Percentiles rank a stretch among this genome's conserved stretches.
These are phyloP conservation scores for Tyrannus savana DNA, from an alignment of 2,113 vertebrate species.

Conservation along the genomic window DNA sequence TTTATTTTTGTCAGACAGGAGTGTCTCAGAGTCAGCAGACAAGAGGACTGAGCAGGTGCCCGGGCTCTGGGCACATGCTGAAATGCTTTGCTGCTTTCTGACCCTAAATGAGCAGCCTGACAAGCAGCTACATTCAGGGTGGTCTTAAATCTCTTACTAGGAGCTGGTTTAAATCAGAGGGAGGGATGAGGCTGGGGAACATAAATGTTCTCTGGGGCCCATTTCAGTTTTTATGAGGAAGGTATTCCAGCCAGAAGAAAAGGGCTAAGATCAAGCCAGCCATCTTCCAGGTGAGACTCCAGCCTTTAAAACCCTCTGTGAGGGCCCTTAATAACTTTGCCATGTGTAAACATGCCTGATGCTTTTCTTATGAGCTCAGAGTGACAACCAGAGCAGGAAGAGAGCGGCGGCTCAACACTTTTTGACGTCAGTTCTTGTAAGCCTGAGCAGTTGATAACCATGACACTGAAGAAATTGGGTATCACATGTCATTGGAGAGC, in stretches of 20 bases:
- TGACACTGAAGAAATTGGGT: constrained; percentile 24
- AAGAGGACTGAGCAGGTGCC: constrained; percentile 31
- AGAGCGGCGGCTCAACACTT: neutral
- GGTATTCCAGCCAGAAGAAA: constrained; percentile 1
- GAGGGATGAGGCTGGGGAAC: constrained; percentile 35
- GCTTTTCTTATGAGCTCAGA: constrained; percentile 59
- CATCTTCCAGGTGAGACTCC: constrained; percentile 31
- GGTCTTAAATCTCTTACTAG: constrained; percentile 23
- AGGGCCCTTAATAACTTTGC: constrained; percentile 37
- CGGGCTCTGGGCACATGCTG: constrained; percentile 2
- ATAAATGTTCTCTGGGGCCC: constrained; percentile 8
- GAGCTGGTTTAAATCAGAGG: constrained; percentile 50
- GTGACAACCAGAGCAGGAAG: neutral
- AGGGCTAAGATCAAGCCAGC: neutral
- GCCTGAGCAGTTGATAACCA: constrained; percentile 5
- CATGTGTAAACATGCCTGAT: constrained; percentile 39
- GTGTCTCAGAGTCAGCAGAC: neutral
- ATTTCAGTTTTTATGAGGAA: neutral
- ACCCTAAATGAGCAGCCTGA: neutral
- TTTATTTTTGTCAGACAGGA: neutral
- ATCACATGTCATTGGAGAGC: neutral
- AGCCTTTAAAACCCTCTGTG: neutral
- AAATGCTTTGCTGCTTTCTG: constrained; percentile 40
- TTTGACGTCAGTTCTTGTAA: constrained; percentile 58
- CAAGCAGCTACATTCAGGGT: constrained; percentile 12